A percentile compares a stretch with the other conserved stretches of the same genome.
Conservation (phyloP, 2,113 vertebrate species). For the Seriola rivoliana region DNA sequence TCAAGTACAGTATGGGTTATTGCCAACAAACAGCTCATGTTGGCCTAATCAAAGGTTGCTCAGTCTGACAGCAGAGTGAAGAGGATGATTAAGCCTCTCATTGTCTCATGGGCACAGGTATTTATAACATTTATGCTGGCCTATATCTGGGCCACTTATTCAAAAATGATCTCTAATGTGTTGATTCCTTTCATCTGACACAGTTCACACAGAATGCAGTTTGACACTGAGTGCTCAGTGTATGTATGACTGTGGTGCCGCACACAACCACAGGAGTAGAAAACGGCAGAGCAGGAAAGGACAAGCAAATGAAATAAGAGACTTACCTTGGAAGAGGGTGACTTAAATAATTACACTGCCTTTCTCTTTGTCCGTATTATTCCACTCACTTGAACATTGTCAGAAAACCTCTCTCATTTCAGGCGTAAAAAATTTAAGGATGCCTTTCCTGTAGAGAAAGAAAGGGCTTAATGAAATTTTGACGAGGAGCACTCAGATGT, state of each 20-base stretch:
- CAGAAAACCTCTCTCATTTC: slow-evolving; percentile 9
- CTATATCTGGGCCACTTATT: slow-evolving; percentile 64
- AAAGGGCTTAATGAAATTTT: slow-evolving; percentile 53
- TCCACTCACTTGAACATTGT: slow-evolving; percentile 26
- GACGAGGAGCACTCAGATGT: slow-evolving; percentile 38
- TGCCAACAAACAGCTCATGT: background rate
- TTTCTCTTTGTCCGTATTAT: slow-evolving; percentile 23
- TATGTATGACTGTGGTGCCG: background rate
- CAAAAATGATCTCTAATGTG: slow-evolving; percentile 47
- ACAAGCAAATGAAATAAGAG: background rate
- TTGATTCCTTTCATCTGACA: slow-evolving; percentile 40
- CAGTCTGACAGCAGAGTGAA: slow-evolving; percentile 46
- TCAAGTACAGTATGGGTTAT: background rate
- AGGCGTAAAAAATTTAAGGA: slow-evolving; percentile 19
- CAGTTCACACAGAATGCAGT: slow-evolving; percentile 36
- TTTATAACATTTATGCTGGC: slow-evolving; percentile 70
- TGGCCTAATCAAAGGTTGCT: slow-evolving; percentile 24
- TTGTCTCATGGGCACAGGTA: slow-evolving; percentile 68
- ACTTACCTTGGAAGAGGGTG: background rate
- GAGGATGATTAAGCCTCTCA: slow-evolving; percentile 70
- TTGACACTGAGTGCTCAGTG: slow-evolving; percentile 1
- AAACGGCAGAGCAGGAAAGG: background rate
- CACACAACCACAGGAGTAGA: background rate
- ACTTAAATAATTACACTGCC: slow-evolving; percentile 25
- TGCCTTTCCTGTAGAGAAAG: slow-evolving; percentile 5